Base-by-base conservation (phyloP, 2,888 invertebrate genomes). In the Tetragonula carbonaria region DNA sequence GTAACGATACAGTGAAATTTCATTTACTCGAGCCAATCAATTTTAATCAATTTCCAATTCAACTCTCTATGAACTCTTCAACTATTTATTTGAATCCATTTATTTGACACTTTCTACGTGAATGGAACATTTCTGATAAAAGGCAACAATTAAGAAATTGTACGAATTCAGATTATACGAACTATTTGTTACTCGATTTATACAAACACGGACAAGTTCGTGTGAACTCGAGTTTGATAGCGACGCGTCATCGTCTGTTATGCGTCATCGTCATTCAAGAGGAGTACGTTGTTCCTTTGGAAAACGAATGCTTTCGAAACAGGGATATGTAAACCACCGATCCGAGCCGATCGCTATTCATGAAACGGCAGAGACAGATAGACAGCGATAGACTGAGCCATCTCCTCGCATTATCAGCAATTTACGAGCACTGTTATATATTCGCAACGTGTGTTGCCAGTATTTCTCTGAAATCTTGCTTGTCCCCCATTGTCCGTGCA, bases 371-470 rank as follows among this genome's bases (percentile, higher is more conserved):
- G 33, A 51, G 50, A 45, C 57, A 21, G 57, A 45, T 57, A 23
- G 55, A 57, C 16, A 50, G 53, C 66, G 55, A 57, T n/a, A 16
- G 4, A 70, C 21, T 5, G 28, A 14, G 57, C n/a, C 57, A 57
- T n/a, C 57, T 57, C 57, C n/a, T n/a, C 57, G 4, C 57, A 16
- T 55, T 53, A 65, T 78, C 65, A 70, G 6, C 28, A 51, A 70
- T 76, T 76, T 70, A 70, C 50, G n/a, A 33, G 51, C 13, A n/a
- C 51, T 59, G 28, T 67, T 21, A 21, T 3, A 38, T 71, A 77
- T 77, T 78, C 72, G 55, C 6, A n/a, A 21, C n/a, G 28, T 55
- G 28, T 55, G 55, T 57, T 66, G 50, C 65, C 16, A 55, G 55
- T 18, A 45, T 65, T 78, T 72, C 23, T 55, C 28, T 33, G 38